Base-by-base conservation (phyloP, 2,888 invertebrate genomes). In the Apamea epomidion region DNA sequence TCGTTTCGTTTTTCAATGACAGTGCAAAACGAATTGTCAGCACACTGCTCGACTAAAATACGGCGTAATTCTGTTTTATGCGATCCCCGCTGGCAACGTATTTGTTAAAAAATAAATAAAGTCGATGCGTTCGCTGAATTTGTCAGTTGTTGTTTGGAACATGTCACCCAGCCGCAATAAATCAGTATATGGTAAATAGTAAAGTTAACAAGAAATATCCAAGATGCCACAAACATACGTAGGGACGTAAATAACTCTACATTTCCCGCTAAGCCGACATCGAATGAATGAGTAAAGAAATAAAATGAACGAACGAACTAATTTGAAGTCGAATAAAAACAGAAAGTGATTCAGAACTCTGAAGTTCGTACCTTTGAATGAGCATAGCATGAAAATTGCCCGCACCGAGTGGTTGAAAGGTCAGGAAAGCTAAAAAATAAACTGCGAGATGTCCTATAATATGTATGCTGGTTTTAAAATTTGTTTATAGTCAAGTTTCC, bases 171-270 rank as follows among this genome's bases (percentile, higher is more conserved):
- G 32, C 32, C 58, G 68, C 81, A 68, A 81, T 85, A 85, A 85
- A 85, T 85, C 81, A 88, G 76, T 74, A 72, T 76, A 85, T 88
- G 88, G 82, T 85, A 85, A 85, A 88, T 71, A 88, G 74, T 72
- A 74, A 73, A 85, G 76, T 81, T 85, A 68, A 76, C 37, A 74
- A 85, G 76, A 81, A 74, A 87, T 62, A 74, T 76, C 42, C 45
- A 86, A 88, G 88, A 85, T 75, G 69, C 42, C 76, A 74, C 81
- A 70, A 85, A 81, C 82, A 81, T 81, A 69, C 54, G 68, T 16
- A 48, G 16, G 42, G 54, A 67, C 76, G 65, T 69, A 77, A 81
- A 86, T 81, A 85, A 88, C 76, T 86, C 62, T 77, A 70, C 82
- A 77, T 81, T 88, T 45, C 29, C 45, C 74, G 45, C 60, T 72